Evolutionary conservation across 1,140 invertebrate genomes (phyloP).

Genomic region (Branchinecta lynchi): DNA sequence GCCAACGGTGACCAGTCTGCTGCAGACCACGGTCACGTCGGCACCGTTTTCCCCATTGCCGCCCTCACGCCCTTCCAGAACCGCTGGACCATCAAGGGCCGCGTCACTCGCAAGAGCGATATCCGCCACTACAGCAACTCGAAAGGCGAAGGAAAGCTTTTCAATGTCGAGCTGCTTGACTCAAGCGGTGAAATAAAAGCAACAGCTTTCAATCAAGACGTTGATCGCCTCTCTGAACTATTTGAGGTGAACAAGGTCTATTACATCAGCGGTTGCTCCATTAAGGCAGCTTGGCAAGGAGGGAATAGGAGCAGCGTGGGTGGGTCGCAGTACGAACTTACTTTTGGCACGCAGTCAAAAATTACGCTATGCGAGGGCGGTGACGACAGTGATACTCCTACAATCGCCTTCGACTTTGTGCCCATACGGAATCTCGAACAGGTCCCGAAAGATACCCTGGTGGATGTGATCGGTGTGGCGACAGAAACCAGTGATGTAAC

Average conservation of each 20-base stretch:
- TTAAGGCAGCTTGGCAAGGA: conserved; percentile 53
- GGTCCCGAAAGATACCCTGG: conserved; percentile 43
- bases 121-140: conserved; percentile 82
- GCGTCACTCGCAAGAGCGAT: conserved; percentile 64
- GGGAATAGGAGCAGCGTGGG: background rate
- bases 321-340: conserved; percentile 62
- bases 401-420: conserved; percentile 64
- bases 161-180: conserved; percentile 81
- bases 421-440: conserved; percentile 56
- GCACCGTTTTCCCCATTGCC: background rate
- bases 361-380: conserved; percentile 48
- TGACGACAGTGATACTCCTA: conserved; percentile 47
- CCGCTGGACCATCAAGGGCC: conserved; percentile 76
- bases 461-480: conserved; percentile 82
- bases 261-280: conserved; percentile 57
- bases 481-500: conserved; percentile 53
- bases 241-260: conserved; percentile 76
- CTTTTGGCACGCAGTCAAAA: conserved; percentile 61
- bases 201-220: conserved; percentile 79
- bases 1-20: background rate
- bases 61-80: background rate
- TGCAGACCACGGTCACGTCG: background rate
- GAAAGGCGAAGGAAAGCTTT: conserved; percentile 79
- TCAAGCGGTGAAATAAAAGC: conserved; percentile 85
- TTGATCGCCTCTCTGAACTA: conserved; percentile 78